Base-by-base conservation (phyloP, 2,113 vertebrate genomes). In the Sebastes fasciatus region DNA sequence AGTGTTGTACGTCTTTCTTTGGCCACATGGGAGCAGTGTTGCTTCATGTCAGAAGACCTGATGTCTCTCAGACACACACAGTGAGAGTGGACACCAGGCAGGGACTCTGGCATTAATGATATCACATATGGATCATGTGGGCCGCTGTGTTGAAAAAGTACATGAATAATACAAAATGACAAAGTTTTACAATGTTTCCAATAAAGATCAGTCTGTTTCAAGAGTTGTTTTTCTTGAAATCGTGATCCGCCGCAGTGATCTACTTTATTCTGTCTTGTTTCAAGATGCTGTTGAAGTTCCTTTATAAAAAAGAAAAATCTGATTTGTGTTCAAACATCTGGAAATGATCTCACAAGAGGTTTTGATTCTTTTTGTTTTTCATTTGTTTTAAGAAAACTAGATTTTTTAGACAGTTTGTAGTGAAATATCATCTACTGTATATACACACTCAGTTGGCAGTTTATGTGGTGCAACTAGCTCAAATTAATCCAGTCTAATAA, bases 11-110 rank as follows among this genome's bases (percentile, higher is more conserved):
- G 5, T 82, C 6, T 71, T 4, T 42, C 0, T 51, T 7, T 46
- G 2, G 4, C 85, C 90, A 88, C 88, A 58, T 0, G 86, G n/a
- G 74, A 43, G 71, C 86, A 75, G 79, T 70, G 69, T 71, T 85
- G 77, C 66, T 58, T 62, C 54, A 65, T 19, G 12, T 23, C 42
- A 71, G 64, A 57, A 3, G 60, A n/a, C 6, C 26, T 23, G 45
- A 40, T 4, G 1, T 16, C 16, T 7, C 16, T 21, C 58, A 58
- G 23, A 11, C 9, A 14, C 19, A 46, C 61, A 26, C 54, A 26
- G 4, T n/a, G 54, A 51, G 64, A 4, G 26, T 34, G 26, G 6
- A 52, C 49, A 57, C 2, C 49, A 43, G 17, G 1, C 16, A 43
- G 58, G 1, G 26, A 19, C n/a, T 49, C 11, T n/a, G 72, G 49